phyloP scores from a whole-genome alignment of 2,797 vertebrate species.

The Odontamblyopus rebecca region DNA sequence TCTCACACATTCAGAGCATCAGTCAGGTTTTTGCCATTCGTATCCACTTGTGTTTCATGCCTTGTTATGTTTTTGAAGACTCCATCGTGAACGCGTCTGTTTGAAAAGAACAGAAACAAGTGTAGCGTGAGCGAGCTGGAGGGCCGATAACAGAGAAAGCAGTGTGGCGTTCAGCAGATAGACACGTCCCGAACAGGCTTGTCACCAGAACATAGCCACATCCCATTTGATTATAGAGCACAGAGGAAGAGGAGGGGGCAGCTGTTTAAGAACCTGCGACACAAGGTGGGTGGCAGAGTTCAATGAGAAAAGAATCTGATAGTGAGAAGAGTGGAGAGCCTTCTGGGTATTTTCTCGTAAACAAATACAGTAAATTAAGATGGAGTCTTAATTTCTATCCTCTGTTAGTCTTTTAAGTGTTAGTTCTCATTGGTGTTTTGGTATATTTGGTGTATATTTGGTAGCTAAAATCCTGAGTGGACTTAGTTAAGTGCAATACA shows the following conservation, averaged over 20 bases:
- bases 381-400: no score
- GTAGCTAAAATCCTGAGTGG: no score
- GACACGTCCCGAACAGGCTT: neutral
- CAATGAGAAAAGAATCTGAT: neutral
- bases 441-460: no score
- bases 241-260: neutral
- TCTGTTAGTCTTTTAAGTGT: no score
- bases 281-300: no score
- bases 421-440: no score
- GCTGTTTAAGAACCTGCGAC: neutral
- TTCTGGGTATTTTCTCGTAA: no score
- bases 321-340: no score
- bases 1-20: neutral
- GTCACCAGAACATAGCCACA: slow-evolving; percentile 2
- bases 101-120: slow-evolving; percentile 2
- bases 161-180: slow-evolving; percentile 9
- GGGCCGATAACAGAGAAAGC: slow-evolving; percentile 1
- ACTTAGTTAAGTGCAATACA: no score
- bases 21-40: neutral
- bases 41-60: slow-evolving; percentile 1
- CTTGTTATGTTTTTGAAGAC: slow-evolving; percentile 4
- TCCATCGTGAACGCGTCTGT: neutral
- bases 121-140: neutral
- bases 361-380: no score
- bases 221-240: slow-evolving; percentile 3